A percentile compares a stretch with the other conserved stretches of the same genome.
These are phyloP conservation scores for Drosophila erecta DNA, from an alignment of 1,140 invertebrate species.

Conservation along the genomic window DNA sequence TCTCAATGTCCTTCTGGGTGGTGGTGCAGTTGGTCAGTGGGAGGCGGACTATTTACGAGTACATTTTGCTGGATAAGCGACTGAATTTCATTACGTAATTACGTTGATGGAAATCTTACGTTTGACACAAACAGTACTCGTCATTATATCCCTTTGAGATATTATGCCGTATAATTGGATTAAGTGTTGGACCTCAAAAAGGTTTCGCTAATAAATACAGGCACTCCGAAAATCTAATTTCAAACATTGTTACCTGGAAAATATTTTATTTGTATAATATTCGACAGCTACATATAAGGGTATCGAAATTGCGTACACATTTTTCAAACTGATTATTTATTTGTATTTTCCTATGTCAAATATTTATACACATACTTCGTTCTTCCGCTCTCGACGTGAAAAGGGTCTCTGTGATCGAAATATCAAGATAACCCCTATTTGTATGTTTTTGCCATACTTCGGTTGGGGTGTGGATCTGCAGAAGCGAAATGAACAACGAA, in stretches of 20 bases:
- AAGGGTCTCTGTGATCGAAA: constrained; percentile 3
- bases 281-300: not conserved
- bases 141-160: no score
- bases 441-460: not conserved
- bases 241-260: not conserved
- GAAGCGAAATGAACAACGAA: constrained; percentile 12
- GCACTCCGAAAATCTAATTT: no score
- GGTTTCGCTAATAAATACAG: not conserved
- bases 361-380: not conserved
- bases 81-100: not conserved
- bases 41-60: not conserved
- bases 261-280: not conserved
- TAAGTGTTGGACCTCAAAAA: not conserved
- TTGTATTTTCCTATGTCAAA: not conserved
- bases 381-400: not conserved
- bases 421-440: constrained; percentile 7
- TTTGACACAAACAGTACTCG: no score
- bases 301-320: not conserved
- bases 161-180: not conserved
- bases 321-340: not conserved
- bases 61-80: not conserved
- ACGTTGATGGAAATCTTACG: not conserved
- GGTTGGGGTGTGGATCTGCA: constrained; percentile 14
- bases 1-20: not conserved
- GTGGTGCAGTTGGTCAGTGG: not conserved